A percentile compares a stretch with the other conserved stretches of the same genome.
Evolutionary conservation across 2,888 invertebrate genomes (phyloP).

Genomic region (Mimachlamys varia): DNA sequence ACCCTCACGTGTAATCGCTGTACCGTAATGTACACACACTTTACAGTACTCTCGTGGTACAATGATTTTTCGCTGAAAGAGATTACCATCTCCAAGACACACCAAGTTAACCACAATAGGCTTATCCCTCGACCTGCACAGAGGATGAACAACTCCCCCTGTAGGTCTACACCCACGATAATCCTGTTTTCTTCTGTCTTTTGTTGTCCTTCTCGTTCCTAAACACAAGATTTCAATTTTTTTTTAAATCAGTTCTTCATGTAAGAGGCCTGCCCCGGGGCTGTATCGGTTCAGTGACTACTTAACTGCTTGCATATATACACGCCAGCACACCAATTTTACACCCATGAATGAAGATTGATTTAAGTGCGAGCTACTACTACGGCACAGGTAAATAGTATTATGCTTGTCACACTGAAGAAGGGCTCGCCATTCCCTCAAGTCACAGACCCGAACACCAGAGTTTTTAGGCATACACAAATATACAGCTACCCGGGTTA

Average conservation of each 20-base stretch:
- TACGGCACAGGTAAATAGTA: constrained; percentile 11
- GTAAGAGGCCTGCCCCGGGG: constrained; percentile 22
- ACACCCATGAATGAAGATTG: constrained; percentile 28
- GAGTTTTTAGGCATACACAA: not conserved
- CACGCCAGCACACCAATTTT: constrained; percentile 26
- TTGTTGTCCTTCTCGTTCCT: constrained; percentile 6
- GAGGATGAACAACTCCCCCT: not conserved
- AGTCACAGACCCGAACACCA: not conserved
- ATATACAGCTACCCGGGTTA: not conserved
- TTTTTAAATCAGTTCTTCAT: constrained; percentile 29
- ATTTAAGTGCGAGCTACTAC: not conserved
- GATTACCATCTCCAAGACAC: constrained; percentile 10
- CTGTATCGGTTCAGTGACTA: not conserved
- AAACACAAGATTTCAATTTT: constrained; percentile 33
- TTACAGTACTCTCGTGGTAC: not conserved
- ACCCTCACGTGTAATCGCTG: constrained; percentile 2
- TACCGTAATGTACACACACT: constrained; percentile 22
- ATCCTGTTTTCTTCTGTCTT: not conserved
- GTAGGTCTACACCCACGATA: not conserved
- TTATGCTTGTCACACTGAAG: not conserved
- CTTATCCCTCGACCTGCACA: not conserved
- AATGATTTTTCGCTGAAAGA: constrained; percentile 2
- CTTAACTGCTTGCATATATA: constrained; percentile 27
- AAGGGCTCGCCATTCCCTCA: not conserved
- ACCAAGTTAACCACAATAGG: not conserved